phyloP scores from a whole-genome alignment of 2,888 invertebrate genomes.

The Agapetus fuscipes region DNA sequence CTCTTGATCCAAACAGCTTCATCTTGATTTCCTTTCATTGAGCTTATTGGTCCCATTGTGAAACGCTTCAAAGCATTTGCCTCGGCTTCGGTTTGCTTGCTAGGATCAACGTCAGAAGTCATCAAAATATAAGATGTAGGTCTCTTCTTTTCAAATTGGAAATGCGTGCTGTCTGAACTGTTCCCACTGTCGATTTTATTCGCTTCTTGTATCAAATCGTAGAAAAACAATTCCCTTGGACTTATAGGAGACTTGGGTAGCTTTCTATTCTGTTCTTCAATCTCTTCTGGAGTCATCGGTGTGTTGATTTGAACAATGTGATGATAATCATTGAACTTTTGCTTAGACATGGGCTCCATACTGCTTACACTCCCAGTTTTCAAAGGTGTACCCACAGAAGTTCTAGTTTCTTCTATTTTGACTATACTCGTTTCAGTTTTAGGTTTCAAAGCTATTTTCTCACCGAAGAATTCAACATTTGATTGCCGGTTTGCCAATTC shows the following conservation, averaged over 20 bases:
- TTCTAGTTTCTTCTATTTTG: neutral
- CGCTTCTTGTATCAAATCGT: constrained; percentile 30
- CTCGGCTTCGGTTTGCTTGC: constrained; percentile 11
- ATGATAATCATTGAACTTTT: constrained; percentile 16
- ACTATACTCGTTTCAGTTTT: constrained; percentile 1
- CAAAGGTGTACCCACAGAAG: neutral
- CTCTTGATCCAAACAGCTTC: neutral
- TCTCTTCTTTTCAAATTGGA: constrained; percentile 16
- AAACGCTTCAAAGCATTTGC: constrained; percentile 7
- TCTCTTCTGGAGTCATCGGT: constrained; percentile 13
- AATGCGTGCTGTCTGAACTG: constrained; percentile 17
- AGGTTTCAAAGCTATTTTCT: constrained; percentile 13
- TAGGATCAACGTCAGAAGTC: constrained; percentile 13
- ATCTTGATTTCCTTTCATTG: constrained; percentile 1
- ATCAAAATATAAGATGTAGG: constrained; percentile 17
- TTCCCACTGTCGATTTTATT: constrained; percentile 22
- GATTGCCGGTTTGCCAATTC: constrained; percentile 17
- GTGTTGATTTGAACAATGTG: constrained; percentile 20
- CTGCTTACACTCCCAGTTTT: constrained; percentile 14
- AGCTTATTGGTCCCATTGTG: constrained; percentile 4
- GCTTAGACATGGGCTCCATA: constrained; percentile 17
- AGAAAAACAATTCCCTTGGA: constrained; percentile 34
- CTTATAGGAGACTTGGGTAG: constrained; percentile 25
- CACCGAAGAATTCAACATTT: constrained; percentile 18
- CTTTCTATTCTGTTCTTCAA: neutral